Evolutionary conservation across 1,140 invertebrate species (phyloP).

Genomic region (Drosophila obscura): DNA sequence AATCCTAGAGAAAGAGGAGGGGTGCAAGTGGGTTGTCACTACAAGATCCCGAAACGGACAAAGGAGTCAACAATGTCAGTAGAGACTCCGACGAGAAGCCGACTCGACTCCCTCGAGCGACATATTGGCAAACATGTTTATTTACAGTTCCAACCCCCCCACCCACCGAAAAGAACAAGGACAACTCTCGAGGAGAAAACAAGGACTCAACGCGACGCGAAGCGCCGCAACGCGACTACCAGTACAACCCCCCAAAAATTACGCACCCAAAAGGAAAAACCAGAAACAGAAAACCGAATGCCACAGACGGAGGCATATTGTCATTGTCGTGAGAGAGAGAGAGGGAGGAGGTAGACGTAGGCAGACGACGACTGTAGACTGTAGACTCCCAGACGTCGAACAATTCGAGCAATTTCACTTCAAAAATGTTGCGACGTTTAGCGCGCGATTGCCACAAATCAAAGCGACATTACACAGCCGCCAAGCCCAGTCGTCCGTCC

Average conservation of each 20-base stretch:
- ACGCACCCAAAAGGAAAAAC: slow-evolving; percentile 10
- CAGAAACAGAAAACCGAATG: slow-evolving; percentile 14
- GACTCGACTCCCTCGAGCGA: slow-evolving; percentile 34
- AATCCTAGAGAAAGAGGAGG: not conserved
- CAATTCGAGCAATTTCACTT: slow-evolving; percentile 79
- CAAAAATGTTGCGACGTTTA: slow-evolving; percentile 78
- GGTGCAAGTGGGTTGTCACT: not conserved
- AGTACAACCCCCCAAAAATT: slow-evolving; percentile 17
- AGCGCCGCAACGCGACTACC: slow-evolving; percentile 12
- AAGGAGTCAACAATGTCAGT: slow-evolving; percentile 35
- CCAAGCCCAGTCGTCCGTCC: slow-evolving; percentile 20
- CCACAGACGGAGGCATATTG: slow-evolving; percentile 48
- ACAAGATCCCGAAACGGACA: slow-evolving; percentile 25
- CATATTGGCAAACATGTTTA: slow-evolving; percentile 78
- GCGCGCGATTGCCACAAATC: slow-evolving; percentile 78
- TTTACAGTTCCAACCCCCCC: slow-evolving; percentile 50
- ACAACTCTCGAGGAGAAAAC: slow-evolving; percentile 19
- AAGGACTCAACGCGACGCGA: slow-evolving; percentile 24
- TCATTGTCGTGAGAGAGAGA: slow-evolving; percentile 32
- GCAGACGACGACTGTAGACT: not conserved
- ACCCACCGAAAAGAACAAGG: slow-evolving; percentile 56
- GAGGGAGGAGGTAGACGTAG: not conserved
- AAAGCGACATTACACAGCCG: slow-evolving; percentile 70
- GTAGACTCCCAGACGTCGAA: slow-evolving; percentile 43
- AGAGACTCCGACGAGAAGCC: slow-evolving; percentile 16